Conservation (phyloP, 2,113 vertebrate species). For the Halichoerus grypus region DNA sequence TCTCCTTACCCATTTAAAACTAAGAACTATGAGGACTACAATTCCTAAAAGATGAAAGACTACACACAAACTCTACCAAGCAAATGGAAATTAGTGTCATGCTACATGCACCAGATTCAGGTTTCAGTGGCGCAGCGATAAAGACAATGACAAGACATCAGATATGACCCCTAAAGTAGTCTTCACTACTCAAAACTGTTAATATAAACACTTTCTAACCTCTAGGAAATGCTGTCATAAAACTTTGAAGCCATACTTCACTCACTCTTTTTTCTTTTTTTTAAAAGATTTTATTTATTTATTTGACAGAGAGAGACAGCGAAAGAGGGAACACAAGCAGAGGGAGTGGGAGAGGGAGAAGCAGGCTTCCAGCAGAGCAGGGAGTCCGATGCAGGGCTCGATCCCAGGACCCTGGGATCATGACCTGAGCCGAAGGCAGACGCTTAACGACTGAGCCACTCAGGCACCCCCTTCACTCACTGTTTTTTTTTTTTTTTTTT, state of each 20-base stretch:
- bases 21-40: not conserved
- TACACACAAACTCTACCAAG: constrained; percentile 38
- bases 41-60: not conserved
- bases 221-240: not conserved
- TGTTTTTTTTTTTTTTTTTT: not conserved
- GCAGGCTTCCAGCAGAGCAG: no score
- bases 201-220: not conserved
- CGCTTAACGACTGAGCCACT: no score
- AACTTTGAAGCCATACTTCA: not conserved
- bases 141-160: not conserved
- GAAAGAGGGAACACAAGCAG: no score
- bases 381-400: no score
- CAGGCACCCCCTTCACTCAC: not conserved
- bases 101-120: not conserved
- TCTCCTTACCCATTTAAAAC: constrained; percentile 17
- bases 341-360: no score
- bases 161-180: not conserved
- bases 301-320: no score
- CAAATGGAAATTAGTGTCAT: not conserved
- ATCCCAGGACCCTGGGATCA: no score
- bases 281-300: no score
- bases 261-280: not conserved
- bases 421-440: no score
- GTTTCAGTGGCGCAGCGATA: not conserved
- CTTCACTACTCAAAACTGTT: not conserved